phyloP scores from a whole-genome alignment of 2,797 vertebrate genomes.

The Xerus rutilus region DNA sequence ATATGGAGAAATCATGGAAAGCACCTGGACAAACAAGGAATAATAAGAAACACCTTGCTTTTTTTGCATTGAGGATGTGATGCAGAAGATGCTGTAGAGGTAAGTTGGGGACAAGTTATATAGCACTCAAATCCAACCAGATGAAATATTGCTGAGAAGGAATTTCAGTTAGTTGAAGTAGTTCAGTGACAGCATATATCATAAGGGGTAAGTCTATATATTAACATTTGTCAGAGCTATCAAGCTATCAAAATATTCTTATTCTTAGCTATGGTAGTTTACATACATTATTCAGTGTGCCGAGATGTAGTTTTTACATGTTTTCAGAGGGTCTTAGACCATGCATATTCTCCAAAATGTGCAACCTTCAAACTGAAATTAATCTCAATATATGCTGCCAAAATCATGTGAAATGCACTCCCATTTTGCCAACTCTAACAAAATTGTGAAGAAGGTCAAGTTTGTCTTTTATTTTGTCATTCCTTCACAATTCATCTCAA shows the following conservation, averaged over 20 bases:
- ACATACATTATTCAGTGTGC: conserved; percentile 67
- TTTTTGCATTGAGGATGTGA: neutral
- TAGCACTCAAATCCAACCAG: neutral
- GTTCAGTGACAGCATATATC: conserved; percentile 47
- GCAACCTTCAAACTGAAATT: conserved; percentile 37
- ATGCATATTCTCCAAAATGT: conserved; percentile 35
- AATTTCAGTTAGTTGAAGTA: conserved; percentile 45
- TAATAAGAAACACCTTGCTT: neutral
- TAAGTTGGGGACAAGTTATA: conserved; percentile 1
- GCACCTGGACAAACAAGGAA: neutral
- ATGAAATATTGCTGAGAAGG: conserved; percentile 42
- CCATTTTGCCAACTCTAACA: neutral
- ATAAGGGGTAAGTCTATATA: conserved; percentile 43
- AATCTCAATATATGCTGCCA: conserved; percentile 37
- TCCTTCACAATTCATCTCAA: neutral
- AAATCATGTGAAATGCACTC: neutral
- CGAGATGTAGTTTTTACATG: conserved; percentile 49
- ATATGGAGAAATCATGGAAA: neutral
- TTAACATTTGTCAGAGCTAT: conserved; percentile 61
- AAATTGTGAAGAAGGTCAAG: conserved; percentile 36
- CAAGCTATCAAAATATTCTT: conserved; percentile 68
- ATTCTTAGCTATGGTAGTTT: conserved; percentile 56
- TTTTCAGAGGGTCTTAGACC: conserved; percentile 49
- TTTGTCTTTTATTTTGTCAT: conserved; percentile 45
- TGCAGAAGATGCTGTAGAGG: neutral